These are phyloP conservation scores for Matsumyia berberina DNA, from an alignment of 2,888 invertebrate species.

Conservation along the genomic window DNA sequence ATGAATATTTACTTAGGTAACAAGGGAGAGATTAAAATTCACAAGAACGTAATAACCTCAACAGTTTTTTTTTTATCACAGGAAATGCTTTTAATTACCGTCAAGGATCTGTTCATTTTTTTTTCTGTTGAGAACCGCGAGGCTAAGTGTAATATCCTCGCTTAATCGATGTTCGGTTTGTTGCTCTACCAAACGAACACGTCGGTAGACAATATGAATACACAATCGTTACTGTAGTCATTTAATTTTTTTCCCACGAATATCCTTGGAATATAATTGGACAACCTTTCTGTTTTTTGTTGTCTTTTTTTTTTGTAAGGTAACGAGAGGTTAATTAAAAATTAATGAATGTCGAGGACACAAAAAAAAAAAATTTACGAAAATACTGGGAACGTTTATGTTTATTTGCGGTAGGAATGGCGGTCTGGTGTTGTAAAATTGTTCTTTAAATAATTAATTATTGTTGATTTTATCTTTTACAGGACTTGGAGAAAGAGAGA, in stretches of 20 bases:
- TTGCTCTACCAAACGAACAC: not conserved
- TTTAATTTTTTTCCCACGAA: slow-evolving; percentile 8
- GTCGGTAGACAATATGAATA: not conserved
- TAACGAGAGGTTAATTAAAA: slow-evolving; percentile 49
- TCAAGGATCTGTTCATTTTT: slow-evolving; percentile 3
- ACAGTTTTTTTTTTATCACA: not conserved
- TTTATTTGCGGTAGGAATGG: not conserved
- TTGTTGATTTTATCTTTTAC: not conserved
- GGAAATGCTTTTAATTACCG: not conserved
- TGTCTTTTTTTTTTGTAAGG: slow-evolving; percentile 3
- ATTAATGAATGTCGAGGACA: slow-evolving; percentile 18
- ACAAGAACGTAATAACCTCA: not conserved
- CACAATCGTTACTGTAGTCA: not conserved
- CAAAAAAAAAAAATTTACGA: not conserved
- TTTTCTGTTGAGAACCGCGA: not conserved
- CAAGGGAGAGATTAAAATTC: slow-evolving; percentile 10
- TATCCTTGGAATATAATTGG: slow-evolving; percentile 28
- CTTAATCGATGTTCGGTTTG: slow-evolving; percentile 13
- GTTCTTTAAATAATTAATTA: slow-evolving; percentile 13
- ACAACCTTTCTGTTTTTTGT: slow-evolving; percentile 19
- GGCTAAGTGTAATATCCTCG: not conserved
- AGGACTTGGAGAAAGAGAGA: not conserved
- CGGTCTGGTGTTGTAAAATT: not conserved
- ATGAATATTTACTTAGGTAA: slow-evolving; percentile 11
- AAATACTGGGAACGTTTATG: not conserved